Conservation (phyloP, 2,797 vertebrate genomes). For the Tapera naevia region DNA sequence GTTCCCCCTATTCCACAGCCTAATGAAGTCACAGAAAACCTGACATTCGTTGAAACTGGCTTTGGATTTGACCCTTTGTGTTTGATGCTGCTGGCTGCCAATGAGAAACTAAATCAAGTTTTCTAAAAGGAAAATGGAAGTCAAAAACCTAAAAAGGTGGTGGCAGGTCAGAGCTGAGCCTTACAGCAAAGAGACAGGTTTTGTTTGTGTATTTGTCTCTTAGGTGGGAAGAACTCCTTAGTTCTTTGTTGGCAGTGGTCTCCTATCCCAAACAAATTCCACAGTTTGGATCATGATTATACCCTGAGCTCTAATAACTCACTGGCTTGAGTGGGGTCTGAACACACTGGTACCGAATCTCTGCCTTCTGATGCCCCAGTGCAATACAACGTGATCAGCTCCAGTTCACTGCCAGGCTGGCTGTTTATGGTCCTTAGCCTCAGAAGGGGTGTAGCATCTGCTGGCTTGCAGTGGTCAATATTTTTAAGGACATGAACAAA, state of each 20-base stretch:
- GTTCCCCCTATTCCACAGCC: background rate
- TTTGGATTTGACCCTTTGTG: background rate
- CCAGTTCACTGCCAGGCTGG: background rate
- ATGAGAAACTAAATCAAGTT: too few species aligned
- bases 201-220: background rate
- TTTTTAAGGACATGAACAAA: background rate
- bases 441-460: background rate
- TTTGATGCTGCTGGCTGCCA: background rate
- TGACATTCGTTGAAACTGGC: background rate
- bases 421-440: background rate
- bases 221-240: background rate
- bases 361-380: slow-evolving; percentile 9
- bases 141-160: background rate
- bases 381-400: slow-evolving; percentile 39
- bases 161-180: background rate
- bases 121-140: background rate
- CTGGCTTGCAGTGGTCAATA: background rate
- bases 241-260: background rate
- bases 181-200: background rate
- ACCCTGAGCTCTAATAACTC: background rate
- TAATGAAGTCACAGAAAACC: background rate
- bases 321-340: background rate
- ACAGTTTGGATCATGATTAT: background rate
- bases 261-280: background rate
- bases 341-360: slow-evolving; percentile 11